Evolutionary conservation across 1,140 invertebrate species (phyloP).

Genomic region (Nebria ingens): DNA sequence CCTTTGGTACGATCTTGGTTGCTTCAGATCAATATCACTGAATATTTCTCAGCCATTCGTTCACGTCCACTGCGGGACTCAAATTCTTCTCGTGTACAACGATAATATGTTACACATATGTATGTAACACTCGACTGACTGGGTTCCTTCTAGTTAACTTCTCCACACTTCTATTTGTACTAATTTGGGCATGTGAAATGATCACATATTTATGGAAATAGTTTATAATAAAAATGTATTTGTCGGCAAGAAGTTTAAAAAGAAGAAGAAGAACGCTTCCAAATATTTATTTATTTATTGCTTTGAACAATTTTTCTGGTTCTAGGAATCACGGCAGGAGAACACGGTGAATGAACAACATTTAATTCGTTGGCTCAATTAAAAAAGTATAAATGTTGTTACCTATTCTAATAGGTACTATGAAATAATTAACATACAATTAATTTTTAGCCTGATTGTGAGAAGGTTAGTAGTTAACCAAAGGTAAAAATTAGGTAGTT

Average conservation of each 20-base stretch:
- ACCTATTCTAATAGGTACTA: not conserved
- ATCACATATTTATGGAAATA: too few species aligned
- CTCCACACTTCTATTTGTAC: not conserved
- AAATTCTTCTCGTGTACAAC: not conserved
- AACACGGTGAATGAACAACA: not conserved
- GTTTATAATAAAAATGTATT: too few species aligned
- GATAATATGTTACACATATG: slow-evolving; percentile 8
- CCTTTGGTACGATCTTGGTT: not conserved
- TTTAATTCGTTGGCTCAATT: not conserved
- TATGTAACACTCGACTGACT: not conserved
- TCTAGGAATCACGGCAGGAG: not conserved
- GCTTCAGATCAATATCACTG: slow-evolving; percentile 2
- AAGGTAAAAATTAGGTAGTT: too few species aligned
- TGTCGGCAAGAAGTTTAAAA: too few species aligned
- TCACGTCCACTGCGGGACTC: not conserved
- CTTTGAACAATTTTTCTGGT: too few species aligned
- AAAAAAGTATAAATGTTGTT: not conserved
- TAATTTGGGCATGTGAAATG: too few species aligned
- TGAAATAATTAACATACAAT: not conserved
- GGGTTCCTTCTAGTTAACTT: not conserved
- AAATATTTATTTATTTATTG: too few species aligned
- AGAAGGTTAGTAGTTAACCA: too few species aligned
- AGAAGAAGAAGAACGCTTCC: too few species aligned
- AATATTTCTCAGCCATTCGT: slow-evolving; percentile 1
- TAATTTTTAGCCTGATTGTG: not conserved